Evolutionary conservation across 2,797 vertebrate species (phyloP).

Genomic region (Peromyscus attwateri): DNA sequence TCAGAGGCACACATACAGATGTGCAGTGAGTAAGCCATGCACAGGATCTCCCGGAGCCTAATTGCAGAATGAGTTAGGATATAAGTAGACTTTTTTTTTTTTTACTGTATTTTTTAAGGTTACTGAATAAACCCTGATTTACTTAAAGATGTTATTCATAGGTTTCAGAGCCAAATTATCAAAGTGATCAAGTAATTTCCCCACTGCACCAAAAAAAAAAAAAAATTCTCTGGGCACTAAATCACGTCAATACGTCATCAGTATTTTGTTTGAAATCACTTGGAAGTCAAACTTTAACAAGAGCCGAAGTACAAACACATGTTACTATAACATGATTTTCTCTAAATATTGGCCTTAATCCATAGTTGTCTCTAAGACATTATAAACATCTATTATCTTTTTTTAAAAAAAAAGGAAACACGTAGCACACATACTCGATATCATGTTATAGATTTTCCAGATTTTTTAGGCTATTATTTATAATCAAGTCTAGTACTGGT

Average conservation of each 20-base stretch:
- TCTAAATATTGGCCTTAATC: conserved; percentile 54
- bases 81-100: conserved; percentile 1
- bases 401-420: conserved; percentile 3
- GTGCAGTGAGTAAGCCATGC: background rate
- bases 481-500: background rate
- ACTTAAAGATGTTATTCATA: background rate
- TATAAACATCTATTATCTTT: conserved; percentile 29
- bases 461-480: conserved; percentile 39
- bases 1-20: background rate
- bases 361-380: background rate
- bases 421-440: background rate
- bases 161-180: background rate
- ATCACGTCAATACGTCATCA: background rate
- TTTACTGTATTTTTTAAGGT: background rate
- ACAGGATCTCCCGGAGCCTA: background rate
- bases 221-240: background rate
- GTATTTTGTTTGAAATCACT: conserved; percentile 30
- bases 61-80: background rate
- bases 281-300: conserved; percentile 38
- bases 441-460: background rate
- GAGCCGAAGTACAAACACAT: conserved; percentile 40
- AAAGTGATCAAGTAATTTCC: conserved; percentile 46
- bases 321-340: conserved; percentile 32
- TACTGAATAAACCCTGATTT: conserved; percentile 16
- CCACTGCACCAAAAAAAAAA: background rate